Evolutionary conservation across 2,113 vertebrate genomes (phyloP), one percentile per base, ranked within the genome.

Genomic region (Aleadryas rufinucha): DNA sequence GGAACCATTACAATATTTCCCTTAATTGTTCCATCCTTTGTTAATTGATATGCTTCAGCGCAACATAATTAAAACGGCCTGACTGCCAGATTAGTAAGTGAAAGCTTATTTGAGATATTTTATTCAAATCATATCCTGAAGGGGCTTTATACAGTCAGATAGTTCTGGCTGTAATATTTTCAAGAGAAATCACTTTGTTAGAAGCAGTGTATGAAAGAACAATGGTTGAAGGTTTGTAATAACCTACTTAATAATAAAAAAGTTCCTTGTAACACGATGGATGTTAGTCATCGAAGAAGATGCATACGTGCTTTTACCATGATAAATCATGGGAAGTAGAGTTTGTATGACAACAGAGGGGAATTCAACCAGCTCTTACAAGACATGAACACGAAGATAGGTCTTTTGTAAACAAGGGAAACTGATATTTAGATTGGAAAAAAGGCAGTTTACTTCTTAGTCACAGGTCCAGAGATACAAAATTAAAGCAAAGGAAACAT

Each of bases 141-240:
- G 39, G 35, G 21, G 16, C 76, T 94, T 89, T 69, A 76, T 47
- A 81, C 39, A 93, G 60, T 87, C 72, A 87, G 31, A 68, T 45
- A 71, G 30, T 49, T 87, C 84, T 95, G 70, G 35, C 30, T 90
- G 53, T 45, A 87, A 39, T 5, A 11, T 85, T 95, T 94, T 90
- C 53, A 87, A 72, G 66, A 93, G 37, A 91, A 93, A 85, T 63
- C 78, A 56, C 39, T 91, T 79, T 63, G 50, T 63, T 70, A 83
- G 35, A 85, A 93, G 66, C 74, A 94, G 39, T 85, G 61, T 74
- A 53, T 57, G 20, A 87, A 94, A 94, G 35, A 42, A 82, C 74
- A 96, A 83, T 85, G 39, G 50, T 31, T 94, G 78, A 91, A 77
- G 54, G 42, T 94, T 87, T 77, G 57, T 77, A 87, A 84, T 92